phyloP scores from a whole-genome alignment of 1,140 invertebrate species.

The Achroia grisella region DNA sequence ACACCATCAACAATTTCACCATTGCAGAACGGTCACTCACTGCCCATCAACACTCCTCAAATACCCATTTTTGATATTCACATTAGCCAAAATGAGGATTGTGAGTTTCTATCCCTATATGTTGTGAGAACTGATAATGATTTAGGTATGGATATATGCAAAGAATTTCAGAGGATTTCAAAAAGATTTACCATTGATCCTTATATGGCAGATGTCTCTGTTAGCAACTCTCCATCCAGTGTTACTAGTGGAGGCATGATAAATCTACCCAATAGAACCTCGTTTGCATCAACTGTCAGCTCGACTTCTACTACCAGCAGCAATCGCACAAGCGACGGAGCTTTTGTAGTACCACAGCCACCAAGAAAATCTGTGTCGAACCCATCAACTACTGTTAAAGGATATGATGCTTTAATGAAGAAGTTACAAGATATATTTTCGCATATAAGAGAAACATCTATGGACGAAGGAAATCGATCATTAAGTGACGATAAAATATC shows the following conservation, averaged over 20 bases:
- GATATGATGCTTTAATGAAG: slow-evolving; percentile 58
- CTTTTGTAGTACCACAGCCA: slow-evolving; percentile 64
- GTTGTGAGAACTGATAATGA: slow-evolving; percentile 66
- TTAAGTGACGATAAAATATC: slow-evolving; percentile 55
- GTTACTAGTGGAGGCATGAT: slow-evolving; percentile 64
- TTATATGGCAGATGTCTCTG: slow-evolving; percentile 59
- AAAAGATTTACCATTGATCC: slow-evolving; percentile 64
- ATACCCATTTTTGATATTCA: slow-evolving; percentile 63
- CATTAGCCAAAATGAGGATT: slow-evolving; percentile 60
- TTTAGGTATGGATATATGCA: slow-evolving; percentile 62
- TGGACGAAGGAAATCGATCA: slow-evolving; percentile 39
- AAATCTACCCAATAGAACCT: slow-evolving; percentile 58
- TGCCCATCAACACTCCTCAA: slow-evolving; percentile 50
- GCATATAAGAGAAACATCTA: slow-evolving; percentile 43
- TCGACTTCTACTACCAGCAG: slow-evolving; percentile 61
- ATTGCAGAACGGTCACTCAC: slow-evolving; percentile 60
- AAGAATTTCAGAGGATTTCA: slow-evolving; percentile 65
- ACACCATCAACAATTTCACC: slow-evolving; percentile 67
- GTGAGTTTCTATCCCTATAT: slow-evolving; percentile 64
- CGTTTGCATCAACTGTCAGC: slow-evolving; percentile 60
- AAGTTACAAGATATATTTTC: slow-evolving; percentile 64
- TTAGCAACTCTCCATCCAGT: slow-evolving; percentile 60
- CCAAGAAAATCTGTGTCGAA: slow-evolving; percentile 55
- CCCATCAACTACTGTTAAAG: slow-evolving; percentile 56
- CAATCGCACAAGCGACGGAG: slow-evolving; percentile 62